Evolutionary conservation across 2,797 vertebrate genomes (phyloP), one percentile per base, ranked within the genome.

Genomic region (Sebastes variabilis): DNA sequence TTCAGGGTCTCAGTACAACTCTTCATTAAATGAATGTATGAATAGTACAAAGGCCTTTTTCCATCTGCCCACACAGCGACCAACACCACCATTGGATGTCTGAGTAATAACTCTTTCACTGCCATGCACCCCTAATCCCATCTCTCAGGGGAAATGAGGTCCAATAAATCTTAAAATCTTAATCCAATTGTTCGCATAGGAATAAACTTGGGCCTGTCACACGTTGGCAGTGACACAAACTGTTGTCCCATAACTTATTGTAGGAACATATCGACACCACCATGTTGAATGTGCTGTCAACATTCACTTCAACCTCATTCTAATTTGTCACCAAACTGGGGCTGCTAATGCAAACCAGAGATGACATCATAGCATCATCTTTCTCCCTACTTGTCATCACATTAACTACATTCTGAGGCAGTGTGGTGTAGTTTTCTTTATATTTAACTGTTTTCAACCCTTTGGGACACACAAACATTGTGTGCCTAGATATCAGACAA

Each of bases 21-120:
- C 14, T 75, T 49, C 52, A 54, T 66, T 56, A 64, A 66, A 66
- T 42, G 0, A 75, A 75, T 71, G 56, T 49, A 73, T 73, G 56
- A 81, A 69, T 12, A 76, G 58, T 34, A 74, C 16, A 75, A 70
- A 80, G 56, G 20, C 38, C 52, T 32, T 72, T 32, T 72, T 36
- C 62, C 59, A 64, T 76, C 8, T 75, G 24, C 18, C 24, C 34
- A 62, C 59, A 59, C 7, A 6, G 18, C 77, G 62, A 60, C 36
- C 22, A 32, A 61, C 9, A 11, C 5, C 61, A 76, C 24, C 30
- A 60, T 64, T 75, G 62, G 59, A 78, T 83, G 77, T 81, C 42
- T 74, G 66, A 54, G 74, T 78, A 76, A 77, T 66, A 79, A 83
- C 54, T 86, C 69, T 36, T 74, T 46, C 8, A 12, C 55, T 83